Conservation (phyloP, 2,797 vertebrate genomes). For the Eidolon dupreanum region DNA sequence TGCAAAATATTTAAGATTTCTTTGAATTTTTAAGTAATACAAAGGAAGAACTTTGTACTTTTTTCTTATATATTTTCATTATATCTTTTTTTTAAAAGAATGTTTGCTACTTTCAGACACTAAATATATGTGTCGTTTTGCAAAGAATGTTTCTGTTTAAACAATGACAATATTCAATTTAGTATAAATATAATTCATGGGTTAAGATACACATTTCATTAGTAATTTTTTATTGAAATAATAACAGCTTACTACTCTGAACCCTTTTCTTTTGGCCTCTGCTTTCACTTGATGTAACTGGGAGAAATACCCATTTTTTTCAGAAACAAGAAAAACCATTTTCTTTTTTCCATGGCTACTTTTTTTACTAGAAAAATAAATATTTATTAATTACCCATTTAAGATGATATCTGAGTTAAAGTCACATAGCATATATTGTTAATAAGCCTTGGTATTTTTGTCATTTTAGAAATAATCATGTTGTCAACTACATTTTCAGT, state of each 20-base stretch:
- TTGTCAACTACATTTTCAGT: not conserved
- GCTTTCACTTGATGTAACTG: not conserved
- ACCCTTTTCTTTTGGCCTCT: not conserved
- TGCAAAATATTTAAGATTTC: not conserved
- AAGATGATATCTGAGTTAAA: not conserved
- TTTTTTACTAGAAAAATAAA: slow-evolving; percentile 2
- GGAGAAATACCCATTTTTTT: not conserved
- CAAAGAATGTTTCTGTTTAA: not conserved
- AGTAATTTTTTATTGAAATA: not conserved
- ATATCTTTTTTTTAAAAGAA: not conserved
- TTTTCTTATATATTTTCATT: slow-evolving; percentile 7
- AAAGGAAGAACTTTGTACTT: not conserved
- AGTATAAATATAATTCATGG: not conserved
- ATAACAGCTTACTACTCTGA: not conserved
- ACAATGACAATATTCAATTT: not conserved
- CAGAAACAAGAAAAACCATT: not conserved
- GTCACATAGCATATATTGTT: not conserved
- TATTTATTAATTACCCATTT: not conserved
- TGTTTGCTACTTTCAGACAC: not conserved
- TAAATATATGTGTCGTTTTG: not conserved
- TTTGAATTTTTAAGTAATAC: slow-evolving; percentile 4
- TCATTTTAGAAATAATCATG: not conserved
- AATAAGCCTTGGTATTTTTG: not conserved
- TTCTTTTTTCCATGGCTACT: not conserved
- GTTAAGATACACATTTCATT: not conserved